Conservation (phyloP, 1,140 invertebrate species). For the Rhyzopertha dominica region DNA sequence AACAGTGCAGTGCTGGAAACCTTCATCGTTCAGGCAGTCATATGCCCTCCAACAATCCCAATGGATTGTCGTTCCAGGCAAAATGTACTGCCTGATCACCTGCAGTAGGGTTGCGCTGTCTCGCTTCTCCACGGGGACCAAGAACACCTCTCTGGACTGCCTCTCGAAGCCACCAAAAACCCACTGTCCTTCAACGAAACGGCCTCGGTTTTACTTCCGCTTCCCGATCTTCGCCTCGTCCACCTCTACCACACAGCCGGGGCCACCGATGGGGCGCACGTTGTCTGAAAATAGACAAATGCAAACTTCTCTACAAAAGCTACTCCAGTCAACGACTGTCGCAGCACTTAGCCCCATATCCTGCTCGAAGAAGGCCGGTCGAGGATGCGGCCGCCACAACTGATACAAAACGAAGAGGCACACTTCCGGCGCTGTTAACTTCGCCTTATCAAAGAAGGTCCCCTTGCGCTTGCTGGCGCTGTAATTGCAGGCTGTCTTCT, state of each 20-base stretch:
- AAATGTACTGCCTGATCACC: conserved; percentile 1
- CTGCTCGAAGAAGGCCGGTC: too few species aligned
- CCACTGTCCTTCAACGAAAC: neutral
- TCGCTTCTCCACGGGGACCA: neutral
- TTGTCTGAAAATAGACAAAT: too few species aligned
- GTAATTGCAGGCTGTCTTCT: too few species aligned
- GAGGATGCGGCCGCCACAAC: too few species aligned
- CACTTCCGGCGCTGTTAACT: too few species aligned
- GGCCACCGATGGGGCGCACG: too few species aligned
- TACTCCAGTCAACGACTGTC: too few species aligned
- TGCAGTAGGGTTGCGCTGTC: neutral
- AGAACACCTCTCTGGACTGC: neutral
- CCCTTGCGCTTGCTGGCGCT: too few species aligned
- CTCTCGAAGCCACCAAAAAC: conserved; percentile 5
- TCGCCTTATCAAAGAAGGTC: too few species aligned
- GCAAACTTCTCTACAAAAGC: too few species aligned
- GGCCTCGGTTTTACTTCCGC: neutral
- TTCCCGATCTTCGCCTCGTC: neutral
- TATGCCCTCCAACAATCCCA: conserved; percentile 35
- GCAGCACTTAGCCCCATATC: too few species aligned
- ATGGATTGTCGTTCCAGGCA: conserved; percentile 30
- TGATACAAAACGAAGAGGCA: too few species aligned
- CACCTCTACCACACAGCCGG: neutral
- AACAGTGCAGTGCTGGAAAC: conserved; percentile 25
- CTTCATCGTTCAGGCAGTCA: conserved; percentile 18